Base-by-base conservation (phyloP, 2,888 invertebrate genomes). In the Mellilla xanthometata region DNA sequence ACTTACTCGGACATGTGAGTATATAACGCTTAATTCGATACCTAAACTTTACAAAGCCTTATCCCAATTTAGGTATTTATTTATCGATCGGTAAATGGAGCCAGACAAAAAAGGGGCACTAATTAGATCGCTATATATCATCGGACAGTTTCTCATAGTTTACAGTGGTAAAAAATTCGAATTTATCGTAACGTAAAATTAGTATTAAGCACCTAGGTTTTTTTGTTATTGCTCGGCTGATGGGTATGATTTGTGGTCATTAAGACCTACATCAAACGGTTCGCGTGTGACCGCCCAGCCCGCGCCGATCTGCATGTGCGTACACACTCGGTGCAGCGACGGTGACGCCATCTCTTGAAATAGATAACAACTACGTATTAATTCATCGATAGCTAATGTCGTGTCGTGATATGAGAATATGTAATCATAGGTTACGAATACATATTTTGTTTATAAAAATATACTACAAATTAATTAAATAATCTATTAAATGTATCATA, bases 181-280 rank as follows among this genome's bases (percentile, higher is more conserved):
- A 61, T 68, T 45, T 73, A 72, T 74, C 72, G 33, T 51, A 77
- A 76, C 70, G 66, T 71, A 64, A 71, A 79, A 84, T 85, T 79
- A 74, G 75, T 80, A 84, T 86, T 80, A 76, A 81, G n/a, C n/a
- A n/a, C n/a, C n/a, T n/a, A 83, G 77, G 62, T 58, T 61, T 61
- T 63, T 76, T 81, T 83, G 83, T 83, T 81, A 75, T 54, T 59
- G 56, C 12, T 12, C 15, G 28, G 58, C 66, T 54, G 68, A 72
- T 68, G 68, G 70, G 76, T 79, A 80, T 79, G 73, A 80, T 81
- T 79, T 76, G 76, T 68, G 70, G 75, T 76, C 66, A 84, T 85
- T 85, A 82, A 63, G 74, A 72, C 71, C 75, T 79, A 68, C 74
- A 76, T 76, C 74, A 79, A 77, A 75, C 74, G 72, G 69, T 65